phyloP scores from a whole-genome alignment of 2,113 vertebrate species.

The Heliornis fulica region DNA sequence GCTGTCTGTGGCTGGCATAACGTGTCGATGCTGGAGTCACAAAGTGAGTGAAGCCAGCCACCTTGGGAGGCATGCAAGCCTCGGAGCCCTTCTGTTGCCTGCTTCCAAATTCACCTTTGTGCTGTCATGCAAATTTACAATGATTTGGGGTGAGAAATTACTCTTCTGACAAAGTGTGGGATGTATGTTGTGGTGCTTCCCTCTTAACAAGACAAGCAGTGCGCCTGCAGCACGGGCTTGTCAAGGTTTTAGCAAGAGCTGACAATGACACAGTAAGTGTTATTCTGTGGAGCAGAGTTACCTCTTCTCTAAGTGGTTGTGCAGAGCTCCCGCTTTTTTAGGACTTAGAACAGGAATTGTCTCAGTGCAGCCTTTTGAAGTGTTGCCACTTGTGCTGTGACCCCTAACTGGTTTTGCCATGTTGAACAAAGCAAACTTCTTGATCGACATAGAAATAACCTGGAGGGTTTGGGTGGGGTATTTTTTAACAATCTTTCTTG shows the following conservation, averaged over 20 bases:
- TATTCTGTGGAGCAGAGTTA: neutral
- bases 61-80: neutral
- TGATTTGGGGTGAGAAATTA: conserved; percentile 64
- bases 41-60: neutral
- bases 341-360: neutral
- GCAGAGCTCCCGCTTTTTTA: neutral
- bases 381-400: neutral
- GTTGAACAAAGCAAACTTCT: conserved; percentile 19
- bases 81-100: conserved; percentile 34
- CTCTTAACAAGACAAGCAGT: conserved; percentile 37
- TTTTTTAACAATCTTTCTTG: neutral
- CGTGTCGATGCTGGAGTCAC: neutral
- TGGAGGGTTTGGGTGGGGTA: neutral
- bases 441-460: neutral
- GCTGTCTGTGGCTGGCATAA: neutral
- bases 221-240: conserved; percentile 43
- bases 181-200: conserved; percentile 61
- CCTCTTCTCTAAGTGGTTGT: conserved; percentile 25
- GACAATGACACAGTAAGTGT: conserved; percentile 53
- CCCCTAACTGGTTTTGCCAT: neutral
- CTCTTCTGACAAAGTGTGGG: conserved; percentile 62
- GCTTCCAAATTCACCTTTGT: conserved; percentile 59
- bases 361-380: neutral
- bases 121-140: conserved; percentile 52
- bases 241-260: conserved; percentile 50